These are phyloP conservation scores for Otus sunia DNA, from an alignment of 2,113 vertebrate genomes.

Conservation along the genomic window DNA sequence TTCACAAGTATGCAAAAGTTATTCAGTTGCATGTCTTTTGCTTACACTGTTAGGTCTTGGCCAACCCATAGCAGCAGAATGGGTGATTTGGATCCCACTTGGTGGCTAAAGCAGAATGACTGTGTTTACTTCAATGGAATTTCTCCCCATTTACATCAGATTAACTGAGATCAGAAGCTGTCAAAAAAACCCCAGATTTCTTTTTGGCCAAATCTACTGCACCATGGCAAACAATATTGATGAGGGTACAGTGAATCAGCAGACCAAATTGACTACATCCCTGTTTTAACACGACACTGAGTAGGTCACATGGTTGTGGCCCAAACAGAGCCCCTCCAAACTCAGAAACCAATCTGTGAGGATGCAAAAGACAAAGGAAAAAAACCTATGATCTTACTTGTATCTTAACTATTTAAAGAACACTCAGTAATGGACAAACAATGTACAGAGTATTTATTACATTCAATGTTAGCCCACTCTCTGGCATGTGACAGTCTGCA, in stretches of 20 bases:
- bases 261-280: not conserved
- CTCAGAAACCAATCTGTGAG: not conserved
- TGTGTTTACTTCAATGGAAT: not conserved
- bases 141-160: not conserved
- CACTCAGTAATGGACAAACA: not conserved
- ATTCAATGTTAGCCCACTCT: not conserved
- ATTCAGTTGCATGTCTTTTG: not conserved
- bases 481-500: not conserved
- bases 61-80: not conserved
- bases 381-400: rapidly evolving
- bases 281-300: not conserved
- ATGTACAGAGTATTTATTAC: not conserved
- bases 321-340: rapidly evolving
- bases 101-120: not conserved
- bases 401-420: not conserved
- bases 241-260: not conserved
- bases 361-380: not conserved
- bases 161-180: not conserved
- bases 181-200: rapidly evolving
- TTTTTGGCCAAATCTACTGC: not conserved
- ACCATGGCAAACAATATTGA: not conserved
- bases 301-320: not conserved
- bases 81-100: not conserved
- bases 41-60: not conserved
- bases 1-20: not conserved